These are phyloP conservation scores for Panagrolaimus sp. DNA, from an alignment of 1,140 invertebrate species.

Conservation along the genomic window DNA sequence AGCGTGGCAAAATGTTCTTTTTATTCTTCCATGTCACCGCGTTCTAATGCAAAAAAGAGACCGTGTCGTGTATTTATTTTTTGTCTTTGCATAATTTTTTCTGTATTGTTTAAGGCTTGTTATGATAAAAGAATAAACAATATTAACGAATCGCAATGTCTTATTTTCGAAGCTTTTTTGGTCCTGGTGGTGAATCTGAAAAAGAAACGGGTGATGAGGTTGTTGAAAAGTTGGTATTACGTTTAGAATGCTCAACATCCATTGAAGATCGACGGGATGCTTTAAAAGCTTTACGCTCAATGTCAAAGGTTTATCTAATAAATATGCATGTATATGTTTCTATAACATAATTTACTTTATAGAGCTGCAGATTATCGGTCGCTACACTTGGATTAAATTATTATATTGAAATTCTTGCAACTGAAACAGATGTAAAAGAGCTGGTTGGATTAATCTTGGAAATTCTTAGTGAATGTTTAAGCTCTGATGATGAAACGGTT, in stretches of 20 bases:
- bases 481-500: conserved; percentile 49
- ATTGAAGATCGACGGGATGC: conserved; percentile 91
- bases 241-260: conserved; percentile 82
- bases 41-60: neutral
- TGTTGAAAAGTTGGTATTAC: conserved; percentile 82
- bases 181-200: conserved; percentile 30
- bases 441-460: conserved; percentile 85
- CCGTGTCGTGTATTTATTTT: conserved; percentile 9
- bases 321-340: conserved; percentile 20
- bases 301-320: conserved; percentile 69
- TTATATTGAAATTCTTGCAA: conserved; percentile 68
- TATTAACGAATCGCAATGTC: conserved; percentile 39
- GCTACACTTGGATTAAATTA: conserved; percentile 88
- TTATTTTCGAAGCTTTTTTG: conserved; percentile 54
- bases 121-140: neutral
- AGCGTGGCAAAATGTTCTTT: too few relatives aligned
- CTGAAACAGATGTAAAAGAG: conserved; percentile 79
- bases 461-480: conserved; percentile 68
- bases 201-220: conserved; percentile 39
- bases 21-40: conserved; percentile 8
- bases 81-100: neutral
- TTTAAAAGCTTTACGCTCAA: conserved; percentile 82
- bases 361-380: conserved; percentile 85
- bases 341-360: conserved; percentile 36
- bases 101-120: too few relatives aligned